Percentiles rank a stretch among this genome's conserved stretches.
Evolutionary conservation across 2,113 vertebrate genomes (phyloP).

Genomic region (Chloropsis hardwickii): DNA sequence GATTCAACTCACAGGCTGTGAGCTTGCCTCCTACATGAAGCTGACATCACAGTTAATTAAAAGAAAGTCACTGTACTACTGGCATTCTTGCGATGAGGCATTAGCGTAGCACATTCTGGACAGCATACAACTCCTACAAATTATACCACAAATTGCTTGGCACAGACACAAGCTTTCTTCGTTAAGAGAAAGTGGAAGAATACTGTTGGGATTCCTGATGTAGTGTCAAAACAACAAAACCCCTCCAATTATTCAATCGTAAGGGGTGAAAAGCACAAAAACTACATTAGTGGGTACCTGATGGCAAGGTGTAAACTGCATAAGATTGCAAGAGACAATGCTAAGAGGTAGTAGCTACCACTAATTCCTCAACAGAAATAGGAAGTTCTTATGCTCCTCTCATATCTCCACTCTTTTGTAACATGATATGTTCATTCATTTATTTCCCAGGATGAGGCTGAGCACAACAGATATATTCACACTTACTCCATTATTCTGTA

Average conservation of each 20-base stretch:
- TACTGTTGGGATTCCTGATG: neutral
- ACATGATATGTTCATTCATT: neutral
- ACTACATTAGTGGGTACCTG: neutral
- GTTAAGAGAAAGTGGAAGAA: conserved; percentile 7
- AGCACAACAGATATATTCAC: neutral
- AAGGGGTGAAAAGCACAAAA: neutral
- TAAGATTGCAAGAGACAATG: neutral
- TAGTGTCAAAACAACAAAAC: neutral
- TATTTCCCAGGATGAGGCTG: neutral
- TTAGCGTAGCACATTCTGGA: neutral
- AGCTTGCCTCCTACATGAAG: neutral
- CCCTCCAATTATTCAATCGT: neutral
- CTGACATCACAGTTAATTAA: conserved; percentile 59
- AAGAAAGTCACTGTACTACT: neutral
- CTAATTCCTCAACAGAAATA: neutral
- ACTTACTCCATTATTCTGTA: neutral
- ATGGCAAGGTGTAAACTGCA: neutral
- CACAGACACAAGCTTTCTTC: neutral
- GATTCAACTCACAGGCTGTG: neutral
- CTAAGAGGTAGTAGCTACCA: neutral
- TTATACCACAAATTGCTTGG: conserved; percentile 22
- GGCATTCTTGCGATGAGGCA: conserved; percentile 6
- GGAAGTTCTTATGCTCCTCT: neutral
- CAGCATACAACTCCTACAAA: conserved; percentile 10
- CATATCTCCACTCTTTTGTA: neutral